Evolutionary conservation across 1,140 invertebrate species (phyloP), one percentile per base, ranked within the genome.

Genomic region (Hetaerina americana): DNA sequence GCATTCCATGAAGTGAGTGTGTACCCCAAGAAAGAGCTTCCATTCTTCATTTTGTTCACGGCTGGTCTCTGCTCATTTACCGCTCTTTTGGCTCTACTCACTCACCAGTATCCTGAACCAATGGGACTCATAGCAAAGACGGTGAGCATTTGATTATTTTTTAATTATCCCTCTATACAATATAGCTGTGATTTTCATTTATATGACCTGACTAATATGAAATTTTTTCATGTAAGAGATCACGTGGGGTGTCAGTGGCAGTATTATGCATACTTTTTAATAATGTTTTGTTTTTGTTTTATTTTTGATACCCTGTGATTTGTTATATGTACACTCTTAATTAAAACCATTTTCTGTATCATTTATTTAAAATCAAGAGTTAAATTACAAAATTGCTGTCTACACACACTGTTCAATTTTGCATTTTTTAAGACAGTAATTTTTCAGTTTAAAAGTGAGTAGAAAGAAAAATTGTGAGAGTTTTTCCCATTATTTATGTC

Each of bases 1-100:
- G 87, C 90, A 31, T 98, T 96, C 83, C 97, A 98, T 82, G 92
- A 97, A 76, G 90, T 98, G 0, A 97, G 94, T 24, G 94, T 98
- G 0, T 98, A 96, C 82, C 96, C 96, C 1, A 96, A 97, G 81
- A 96, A 96, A 78, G 95, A 97, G 81, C 83, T 97, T 69, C 95
- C 95, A 70, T 96, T 97, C 81, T 96, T 96, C 80, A 97, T 97
- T 76, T 83, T 97, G 27, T 97, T 98, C 79, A 97, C 95, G 26
- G 94, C 94, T 49, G 93, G 94, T 57, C 80, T 97, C 31, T 98
- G 95, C 83, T 95, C 94, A 0, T 92, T 95, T 78, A 96, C 95
- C n/a, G 95, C 95, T n/a, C 82, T 97, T 0, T 82, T 97, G 69
- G 94, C 95, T 18, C 83, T 98, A 24, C 82, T 98, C 66, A 96